Evolutionary conservation across 2,797 vertebrate species (phyloP), one percentile per base, ranked within the genome.

Genomic region (Silurus aristotelis): DNA sequence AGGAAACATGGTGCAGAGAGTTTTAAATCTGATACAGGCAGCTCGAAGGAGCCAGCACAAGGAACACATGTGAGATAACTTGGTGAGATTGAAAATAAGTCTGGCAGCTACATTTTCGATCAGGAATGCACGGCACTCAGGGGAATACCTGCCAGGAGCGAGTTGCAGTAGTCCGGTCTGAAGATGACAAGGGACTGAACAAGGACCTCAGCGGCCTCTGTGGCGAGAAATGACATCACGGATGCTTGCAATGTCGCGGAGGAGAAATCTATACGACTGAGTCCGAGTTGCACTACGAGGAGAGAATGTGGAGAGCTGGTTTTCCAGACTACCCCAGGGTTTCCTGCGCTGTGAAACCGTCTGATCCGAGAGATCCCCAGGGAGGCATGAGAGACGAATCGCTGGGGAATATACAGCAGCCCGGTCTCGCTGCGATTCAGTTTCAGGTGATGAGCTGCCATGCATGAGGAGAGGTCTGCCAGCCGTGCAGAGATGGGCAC

Each of bases 401-500:
- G 12, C 20, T 1, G 25, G 43, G 61, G 78, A 66, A 64, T 66
- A 52, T 17, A 66, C 22, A 80, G 38, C 13, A 80, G 43, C 43
- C 25, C 61, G 10, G 78, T 77, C 17, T 58, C 58, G 55, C 75
- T 77, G 19, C 0, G n/a, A 75, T 55, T 27, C n/a, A 8, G n/a
- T 55, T 75, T 55, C 46, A 73, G 22, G 25, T 58, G 55, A 58
- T 20, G 73, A 76, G 25, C 73, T 76, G 48, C 72, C 25, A 10
- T 56, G 52, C 48, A 76, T 10, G 72, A 76, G 27, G 75, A 77
- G 75, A 77, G 75, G 56, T 60, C 56, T 77, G 27, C 75, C 75
- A 60, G 55, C 27, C 56, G 13, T 22, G 56, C 75, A 60, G 75
- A 60, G 75, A 60, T 60, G 1, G 1, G 55, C 22, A 25, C 56